These are phyloP conservation scores for Sphaerophoria taeniata DNA, from an alignment of 2,888 invertebrate genomes.

Conservation along the genomic window DNA sequence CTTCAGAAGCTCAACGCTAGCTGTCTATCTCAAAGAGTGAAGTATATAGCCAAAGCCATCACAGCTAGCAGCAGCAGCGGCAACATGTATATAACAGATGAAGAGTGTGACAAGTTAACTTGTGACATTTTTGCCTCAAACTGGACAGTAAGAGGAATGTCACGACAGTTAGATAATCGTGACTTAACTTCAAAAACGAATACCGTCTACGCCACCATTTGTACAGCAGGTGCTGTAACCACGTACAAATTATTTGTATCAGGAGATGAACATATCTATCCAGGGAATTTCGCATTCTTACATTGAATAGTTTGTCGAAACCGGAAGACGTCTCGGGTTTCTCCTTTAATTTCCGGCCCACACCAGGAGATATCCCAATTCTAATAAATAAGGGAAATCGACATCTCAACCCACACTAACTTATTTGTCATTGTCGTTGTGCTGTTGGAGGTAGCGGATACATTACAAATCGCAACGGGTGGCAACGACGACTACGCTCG, in stretches of 20 bases:
- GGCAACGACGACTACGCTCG: background rate
- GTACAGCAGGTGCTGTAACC: constrained; percentile 20
- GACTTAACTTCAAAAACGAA: constrained; percentile 51
- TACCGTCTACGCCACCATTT: background rate
- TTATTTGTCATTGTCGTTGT: background rate
- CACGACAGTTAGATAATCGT: constrained; percentile 69
- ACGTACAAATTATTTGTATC: constrained; percentile 4
- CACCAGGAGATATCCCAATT: constrained; percentile 44
- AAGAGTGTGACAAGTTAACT: constrained; percentile 57
- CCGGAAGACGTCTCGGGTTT: constrained; percentile 58
- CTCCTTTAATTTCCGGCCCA: constrained; percentile 66
- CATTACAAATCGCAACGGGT: constrained; percentile 18
- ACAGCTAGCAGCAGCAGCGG: constrained; percentile 9
- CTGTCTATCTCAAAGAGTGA: constrained; percentile 47
- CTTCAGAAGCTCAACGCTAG: background rate
- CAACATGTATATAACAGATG: constrained; percentile 14
- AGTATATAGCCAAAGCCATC: constrained; percentile 47
- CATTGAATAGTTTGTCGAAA: background rate
- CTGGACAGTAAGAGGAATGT: constrained; percentile 39
- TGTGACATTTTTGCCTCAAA: constrained; percentile 36
- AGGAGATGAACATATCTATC: too few species aligned
- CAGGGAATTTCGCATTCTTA: background rate
- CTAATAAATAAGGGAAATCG: constrained; percentile 48
- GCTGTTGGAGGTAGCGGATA: too few species aligned
- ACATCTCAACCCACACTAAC: too few species aligned